These are phyloP conservation scores for Mercenaria mercenaria DNA, from an alignment of 1,140 invertebrate species.

Conservation along the genomic window DNA sequence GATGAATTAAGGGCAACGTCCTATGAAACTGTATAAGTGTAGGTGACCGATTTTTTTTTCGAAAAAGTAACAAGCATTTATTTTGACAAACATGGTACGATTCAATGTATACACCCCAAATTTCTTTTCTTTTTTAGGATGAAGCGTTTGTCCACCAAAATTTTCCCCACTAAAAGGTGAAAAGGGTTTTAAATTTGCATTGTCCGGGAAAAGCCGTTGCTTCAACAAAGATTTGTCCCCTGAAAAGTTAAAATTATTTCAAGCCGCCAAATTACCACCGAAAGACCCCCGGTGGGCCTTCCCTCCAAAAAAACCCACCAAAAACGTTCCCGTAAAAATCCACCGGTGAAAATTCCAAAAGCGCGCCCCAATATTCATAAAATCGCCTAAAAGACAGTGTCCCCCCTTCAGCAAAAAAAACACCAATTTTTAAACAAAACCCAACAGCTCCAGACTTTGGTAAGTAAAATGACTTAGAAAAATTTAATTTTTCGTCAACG, in stretches of 20 bases:
- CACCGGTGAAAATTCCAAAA: background rate
- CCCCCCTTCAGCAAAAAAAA: background rate
- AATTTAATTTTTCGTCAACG: too few species aligned
- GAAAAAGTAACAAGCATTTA: too few species aligned
- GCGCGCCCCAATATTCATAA: background rate
- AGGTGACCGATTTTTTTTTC: too few species aligned
- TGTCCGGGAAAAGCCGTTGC: background rate
- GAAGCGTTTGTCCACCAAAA: background rate
- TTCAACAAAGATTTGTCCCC: background rate
- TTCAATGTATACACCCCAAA: too few species aligned
- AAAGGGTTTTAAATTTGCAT: background rate
- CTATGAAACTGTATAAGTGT: too few species aligned
- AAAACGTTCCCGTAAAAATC: background rate
- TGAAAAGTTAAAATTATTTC: background rate
- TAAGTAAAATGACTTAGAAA: too few species aligned
- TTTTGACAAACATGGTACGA: too few species aligned
- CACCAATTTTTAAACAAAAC: too few species aligned
- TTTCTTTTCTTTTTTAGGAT: too few species aligned
- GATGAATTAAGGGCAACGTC: too few species aligned
- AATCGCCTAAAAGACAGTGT: background rate
- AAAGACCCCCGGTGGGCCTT: background rate
- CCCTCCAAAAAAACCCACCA: background rate
- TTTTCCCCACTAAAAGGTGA: background rate
- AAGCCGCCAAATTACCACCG: background rate
- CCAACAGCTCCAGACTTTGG: too few species aligned